Conservation (phyloP, 2,113 vertebrate species). For the Labeo rohita region DNA sequence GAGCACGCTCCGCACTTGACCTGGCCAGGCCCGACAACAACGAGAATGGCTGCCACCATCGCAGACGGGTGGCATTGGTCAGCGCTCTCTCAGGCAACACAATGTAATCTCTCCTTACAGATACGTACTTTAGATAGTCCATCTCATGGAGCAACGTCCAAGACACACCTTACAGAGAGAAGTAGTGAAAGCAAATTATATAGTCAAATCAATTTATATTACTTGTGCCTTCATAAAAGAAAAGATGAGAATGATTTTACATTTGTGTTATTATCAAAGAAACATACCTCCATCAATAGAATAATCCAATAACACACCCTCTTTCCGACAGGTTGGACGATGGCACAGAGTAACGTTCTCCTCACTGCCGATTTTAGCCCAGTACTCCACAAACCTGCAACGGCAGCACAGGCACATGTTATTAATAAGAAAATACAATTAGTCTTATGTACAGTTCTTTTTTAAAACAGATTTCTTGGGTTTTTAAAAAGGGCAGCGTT, state of each 20-base stretch:
- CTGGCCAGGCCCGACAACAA: slow-evolving; percentile 85
- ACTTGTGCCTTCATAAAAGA: not conserved
- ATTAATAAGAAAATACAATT: not conserved
- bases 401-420: not conserved
- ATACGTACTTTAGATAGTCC: slow-evolving; percentile 97
- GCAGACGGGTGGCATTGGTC: slow-evolving; percentile 91
- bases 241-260: not conserved
- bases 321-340: slow-evolving; percentile 91
- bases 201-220: not conserved
- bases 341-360: slow-evolving; percentile 95
- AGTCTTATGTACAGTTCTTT: no score
- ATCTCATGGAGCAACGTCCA: slow-evolving; percentile 97
- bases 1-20: slow-evolving; percentile 86
- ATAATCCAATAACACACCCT: slow-evolving; percentile 93
- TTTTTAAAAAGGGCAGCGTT: no score
- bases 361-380: slow-evolving; percentile 96
- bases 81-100: slow-evolving; percentile 88
- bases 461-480: no score
- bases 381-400: slow-evolving; percentile 94
- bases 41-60: slow-evolving; percentile 97
- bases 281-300: slow-evolving; percentile 89
- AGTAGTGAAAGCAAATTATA: not conserved
- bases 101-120: slow-evolving; percentile 93
- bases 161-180: slow-evolving; percentile 82
- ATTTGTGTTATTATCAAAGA: not conserved